Conservation (phyloP, 2,113 vertebrate genomes). For the Ailuropoda melanoleuca region DNA sequence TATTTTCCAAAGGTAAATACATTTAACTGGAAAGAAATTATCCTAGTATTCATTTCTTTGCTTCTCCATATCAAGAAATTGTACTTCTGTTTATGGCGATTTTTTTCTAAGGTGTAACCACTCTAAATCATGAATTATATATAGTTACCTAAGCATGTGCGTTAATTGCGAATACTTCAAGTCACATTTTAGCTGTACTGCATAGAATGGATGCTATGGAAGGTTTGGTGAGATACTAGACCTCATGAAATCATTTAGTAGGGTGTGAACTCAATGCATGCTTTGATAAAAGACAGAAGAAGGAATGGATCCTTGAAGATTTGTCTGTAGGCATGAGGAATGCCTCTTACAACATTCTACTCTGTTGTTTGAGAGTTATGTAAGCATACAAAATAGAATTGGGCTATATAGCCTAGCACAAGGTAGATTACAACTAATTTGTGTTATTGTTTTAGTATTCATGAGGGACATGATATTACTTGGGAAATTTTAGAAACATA, state of each 20-base stretch:
- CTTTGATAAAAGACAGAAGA: neutral
- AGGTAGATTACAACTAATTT: neutral
- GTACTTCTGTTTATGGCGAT: neutral
- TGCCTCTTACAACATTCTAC: neutral
- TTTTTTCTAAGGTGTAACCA: neutral
- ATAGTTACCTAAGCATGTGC: neutral
- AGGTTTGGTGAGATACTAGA: neutral
- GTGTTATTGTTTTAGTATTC: neutral
- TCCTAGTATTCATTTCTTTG: neutral
- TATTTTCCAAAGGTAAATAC: neutral
- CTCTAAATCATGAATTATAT: neutral
- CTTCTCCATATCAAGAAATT: neutral
- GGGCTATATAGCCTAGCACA: neutral
- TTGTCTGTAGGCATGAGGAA: neutral
- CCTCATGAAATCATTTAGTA: neutral
- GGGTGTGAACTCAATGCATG: neutral
- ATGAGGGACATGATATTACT: neutral
- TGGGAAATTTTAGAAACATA: neutral
- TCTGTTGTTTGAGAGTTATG: neutral
- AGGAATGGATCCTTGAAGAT: neutral
- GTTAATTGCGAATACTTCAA: neutral
- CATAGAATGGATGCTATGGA: neutral
- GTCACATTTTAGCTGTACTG: neutral
- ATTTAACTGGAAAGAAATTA: neutral
- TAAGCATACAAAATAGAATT: neutral